These are phyloP conservation scores for Sebastes flavidus DNA, from an alignment of 2,797 vertebrate species.

Conservation along the genomic window DNA sequence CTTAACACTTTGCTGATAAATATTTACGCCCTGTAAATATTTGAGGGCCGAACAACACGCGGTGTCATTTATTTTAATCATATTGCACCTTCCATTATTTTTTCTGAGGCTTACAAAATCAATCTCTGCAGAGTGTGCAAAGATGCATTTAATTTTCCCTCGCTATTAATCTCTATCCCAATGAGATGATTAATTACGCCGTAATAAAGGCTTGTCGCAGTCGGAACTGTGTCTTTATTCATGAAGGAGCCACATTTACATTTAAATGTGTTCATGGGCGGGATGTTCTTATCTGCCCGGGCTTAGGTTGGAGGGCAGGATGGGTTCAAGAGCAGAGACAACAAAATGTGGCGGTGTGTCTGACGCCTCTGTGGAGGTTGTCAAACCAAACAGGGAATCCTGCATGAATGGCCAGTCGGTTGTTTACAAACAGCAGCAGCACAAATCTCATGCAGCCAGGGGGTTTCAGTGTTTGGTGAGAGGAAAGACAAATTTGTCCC, in stretches of 20 bases:
- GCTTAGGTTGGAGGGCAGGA: constrained; percentile 45
- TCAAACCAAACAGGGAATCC: constrained; percentile 11
- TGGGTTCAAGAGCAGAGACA: constrained; percentile 46
- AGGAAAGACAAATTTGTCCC: constrained; percentile 61
- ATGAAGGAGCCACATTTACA: constrained; percentile 69
- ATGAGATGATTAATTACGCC: constrained; percentile 77
- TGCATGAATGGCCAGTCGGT: neutral
- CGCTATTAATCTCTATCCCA: constrained; percentile 74
- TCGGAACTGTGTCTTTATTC: constrained; percentile 59
- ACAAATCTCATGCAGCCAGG: constrained; percentile 48
- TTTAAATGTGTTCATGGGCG: constrained; percentile 69
- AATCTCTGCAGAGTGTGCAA: constrained; percentile 64
- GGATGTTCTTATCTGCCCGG: constrained; percentile 60
- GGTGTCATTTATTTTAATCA: constrained; percentile 69
- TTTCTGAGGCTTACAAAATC: constrained; percentile 62
- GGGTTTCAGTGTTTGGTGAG: constrained; percentile 54
- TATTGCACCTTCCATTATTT: constrained; percentile 67
- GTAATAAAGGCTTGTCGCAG: constrained; percentile 63
- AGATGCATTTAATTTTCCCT: constrained; percentile 74
- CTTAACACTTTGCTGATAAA: constrained; percentile 66
- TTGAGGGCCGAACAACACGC: constrained; percentile 60
- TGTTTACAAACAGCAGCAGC: constrained; percentile 36
- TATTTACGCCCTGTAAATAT: constrained; percentile 75
- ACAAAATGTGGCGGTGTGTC: constrained; percentile 27
- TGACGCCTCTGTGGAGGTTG: constrained; percentile 17